Evolutionary conservation across 1,140 invertebrate species (phyloP).

Genomic region (Acromyrmex echinatior): DNA sequence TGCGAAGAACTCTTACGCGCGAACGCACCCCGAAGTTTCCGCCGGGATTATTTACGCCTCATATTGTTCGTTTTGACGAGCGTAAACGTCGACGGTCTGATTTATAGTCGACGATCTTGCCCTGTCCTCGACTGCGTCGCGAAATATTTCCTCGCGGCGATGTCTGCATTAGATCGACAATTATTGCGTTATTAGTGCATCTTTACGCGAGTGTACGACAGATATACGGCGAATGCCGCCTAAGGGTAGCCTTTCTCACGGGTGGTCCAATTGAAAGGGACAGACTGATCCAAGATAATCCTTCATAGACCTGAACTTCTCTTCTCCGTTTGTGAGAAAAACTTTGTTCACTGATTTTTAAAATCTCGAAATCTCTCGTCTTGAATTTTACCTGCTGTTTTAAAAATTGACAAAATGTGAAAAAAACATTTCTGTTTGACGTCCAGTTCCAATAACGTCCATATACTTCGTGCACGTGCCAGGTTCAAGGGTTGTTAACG

Average conservation of each 20-base stretch:
- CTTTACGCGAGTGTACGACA: neutral
- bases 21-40: slow-evolving; percentile 72
- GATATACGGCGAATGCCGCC: too few species aligned
- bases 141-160: slow-evolving; percentile 51
- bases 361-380: neutral
- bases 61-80: slow-evolving; percentile 84
- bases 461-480: neutral
- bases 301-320: neutral
- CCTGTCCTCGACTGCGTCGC: slow-evolving; percentile 70
- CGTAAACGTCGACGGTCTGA: slow-evolving; percentile 82
- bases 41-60: slow-evolving; percentile 83
- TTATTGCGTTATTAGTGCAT: slow-evolving; percentile 32
- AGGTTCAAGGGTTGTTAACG: neutral
- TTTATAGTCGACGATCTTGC: slow-evolving; percentile 80
- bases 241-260: neutral
- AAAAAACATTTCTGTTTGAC: neutral
- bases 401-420: neutral
- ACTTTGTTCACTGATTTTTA: neutral
- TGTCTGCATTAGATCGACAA: slow-evolving; percentile 79
- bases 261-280: slow-evolving; percentile 6
- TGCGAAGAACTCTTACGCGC: neutral
- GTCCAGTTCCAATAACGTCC: neutral
- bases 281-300: neutral
- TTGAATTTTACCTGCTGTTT: neutral
- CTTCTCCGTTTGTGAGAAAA: neutral